Percentiles rank a stretch among this genome's conserved stretches.
Evolutionary conservation across 2,797 vertebrate genomes (phyloP).

Genomic region (Aulostomus chinensis): DNA sequence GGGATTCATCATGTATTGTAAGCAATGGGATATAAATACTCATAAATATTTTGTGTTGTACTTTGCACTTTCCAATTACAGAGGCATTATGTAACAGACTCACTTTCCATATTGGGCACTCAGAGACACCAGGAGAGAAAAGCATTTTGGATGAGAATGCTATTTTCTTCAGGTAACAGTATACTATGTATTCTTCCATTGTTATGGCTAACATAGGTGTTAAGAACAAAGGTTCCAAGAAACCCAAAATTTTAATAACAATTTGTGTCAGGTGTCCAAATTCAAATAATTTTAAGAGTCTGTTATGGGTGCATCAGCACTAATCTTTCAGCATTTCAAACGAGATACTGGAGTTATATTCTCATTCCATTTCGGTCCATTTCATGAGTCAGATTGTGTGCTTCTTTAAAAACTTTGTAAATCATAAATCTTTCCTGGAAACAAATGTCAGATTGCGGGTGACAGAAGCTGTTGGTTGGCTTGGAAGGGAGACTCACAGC

Average conservation of each 20-base stretch:
- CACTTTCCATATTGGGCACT: not conserved
- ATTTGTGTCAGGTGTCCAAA: not conserved
- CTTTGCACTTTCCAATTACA: too few relatives aligned
- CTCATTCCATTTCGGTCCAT: too few relatives aligned
- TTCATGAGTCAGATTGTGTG: not conserved
- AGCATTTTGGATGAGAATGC: not conserved
- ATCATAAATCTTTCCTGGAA: not conserved
- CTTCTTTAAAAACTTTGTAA: not conserved
- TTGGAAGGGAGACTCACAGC: constrained; percentile 84
- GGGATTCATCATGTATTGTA: too few relatives aligned
- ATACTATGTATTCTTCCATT: too few relatives aligned
- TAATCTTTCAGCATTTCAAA: not conserved
- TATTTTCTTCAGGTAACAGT: not conserved
- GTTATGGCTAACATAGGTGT: too few relatives aligned
- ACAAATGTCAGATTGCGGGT: not conserved
- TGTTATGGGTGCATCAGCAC: constrained; percentile 8
- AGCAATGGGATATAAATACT: too few relatives aligned
- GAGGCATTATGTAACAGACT: not conserved
- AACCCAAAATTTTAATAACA: too few relatives aligned
- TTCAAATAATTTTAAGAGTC: not conserved
- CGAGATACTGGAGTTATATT: not conserved
- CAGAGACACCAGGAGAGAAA: too few relatives aligned
- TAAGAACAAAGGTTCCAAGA: not conserved
- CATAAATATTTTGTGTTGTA: too few relatives aligned
- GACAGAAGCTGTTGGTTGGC: constrained; percentile 2